Conservation (phyloP, 2,888 invertebrate genomes). For the Parasteatoda lunata region DNA sequence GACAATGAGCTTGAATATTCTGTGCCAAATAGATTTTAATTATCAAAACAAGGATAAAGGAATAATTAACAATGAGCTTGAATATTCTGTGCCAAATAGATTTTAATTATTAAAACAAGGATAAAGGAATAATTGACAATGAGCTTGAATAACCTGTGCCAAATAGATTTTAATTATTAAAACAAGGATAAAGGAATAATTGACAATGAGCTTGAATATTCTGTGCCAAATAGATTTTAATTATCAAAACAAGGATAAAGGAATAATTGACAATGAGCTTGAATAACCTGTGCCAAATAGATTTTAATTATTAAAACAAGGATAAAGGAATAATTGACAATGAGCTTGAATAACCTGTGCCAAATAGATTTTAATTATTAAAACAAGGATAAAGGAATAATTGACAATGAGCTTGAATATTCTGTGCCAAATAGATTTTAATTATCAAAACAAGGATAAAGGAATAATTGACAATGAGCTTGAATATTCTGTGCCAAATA, state of each 20-base stretch:
- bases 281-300: constrained; percentile 85
- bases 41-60: too few species aligned
- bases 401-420: constrained; percentile 93
- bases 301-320: too few species aligned
- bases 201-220: constrained; percentile 94
- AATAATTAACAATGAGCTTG: constrained; percentile 83
- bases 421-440: constrained; percentile 80
- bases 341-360: constrained; percentile 94
- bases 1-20: constrained; percentile 94
- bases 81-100: constrained; percentile 84
- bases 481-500: constrained; percentile 87
- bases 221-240: constrained; percentile 79
- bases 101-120: too few species aligned
- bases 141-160: constrained; percentile 92
- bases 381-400: too few species aligned
- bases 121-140: constrained; percentile 80
- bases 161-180: too few species aligned
- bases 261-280: constrained; percentile 86
- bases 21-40: constrained; percentile 77
- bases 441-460: too few species aligned
- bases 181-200: too few species aligned
- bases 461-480: constrained; percentile 84
- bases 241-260: too few species aligned
- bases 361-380: too few species aligned
- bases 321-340: constrained; percentile 79